These are phyloP conservation scores for Platypus cylindrus DNA, from an alignment of 2,888 invertebrate genomes.

Conservation along the genomic window DNA sequence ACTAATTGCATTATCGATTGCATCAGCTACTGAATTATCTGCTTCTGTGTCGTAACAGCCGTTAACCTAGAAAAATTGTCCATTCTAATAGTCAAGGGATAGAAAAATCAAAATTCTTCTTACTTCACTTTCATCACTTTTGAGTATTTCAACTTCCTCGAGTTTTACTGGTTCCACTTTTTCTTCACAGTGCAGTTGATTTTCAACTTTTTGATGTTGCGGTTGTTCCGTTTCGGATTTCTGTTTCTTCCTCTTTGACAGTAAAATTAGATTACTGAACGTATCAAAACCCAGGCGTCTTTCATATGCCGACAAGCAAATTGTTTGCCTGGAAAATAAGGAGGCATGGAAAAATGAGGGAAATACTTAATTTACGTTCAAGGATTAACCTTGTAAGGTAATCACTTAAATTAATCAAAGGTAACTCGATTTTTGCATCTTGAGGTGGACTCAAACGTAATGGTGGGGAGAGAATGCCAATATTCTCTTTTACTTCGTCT, in stretches of 20 bases:
- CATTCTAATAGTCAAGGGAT: background rate
- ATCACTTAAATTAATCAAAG: conserved; percentile 61
- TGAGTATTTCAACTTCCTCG: conserved; percentile 10
- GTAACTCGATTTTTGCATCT: conserved; percentile 53
- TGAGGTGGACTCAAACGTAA: conserved; percentile 42
- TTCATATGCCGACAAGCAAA: conserved; percentile 65
- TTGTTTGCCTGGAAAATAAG: conserved; percentile 45
- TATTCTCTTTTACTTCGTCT: conserved; percentile 20
- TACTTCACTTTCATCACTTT: conserved; percentile 16
- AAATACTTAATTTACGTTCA: background rate
- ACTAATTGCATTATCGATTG: conserved; percentile 27
- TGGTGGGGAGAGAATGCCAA: conserved; percentile 18
- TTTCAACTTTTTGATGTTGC: no score
- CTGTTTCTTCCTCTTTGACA: conserved; percentile 9
- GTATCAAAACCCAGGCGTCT: conserved; percentile 46
- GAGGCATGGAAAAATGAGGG: background rate
- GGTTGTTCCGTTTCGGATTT: conserved; percentile 7
- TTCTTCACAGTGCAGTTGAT: no score
- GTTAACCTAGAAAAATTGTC: conserved; percentile 3
- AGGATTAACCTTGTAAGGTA: conserved; percentile 42
- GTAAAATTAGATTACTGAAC: conserved; percentile 9
- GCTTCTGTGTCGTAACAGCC: conserved; percentile 11
- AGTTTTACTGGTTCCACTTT: background rate
- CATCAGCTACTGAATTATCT: conserved; percentile 16
- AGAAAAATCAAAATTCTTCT: conserved; percentile 1